Evolutionary conservation across 2,797 vertebrate species (phyloP), one percentile per base, ranked within the genome.

Genomic region (Ficedula albicollis): DNA sequence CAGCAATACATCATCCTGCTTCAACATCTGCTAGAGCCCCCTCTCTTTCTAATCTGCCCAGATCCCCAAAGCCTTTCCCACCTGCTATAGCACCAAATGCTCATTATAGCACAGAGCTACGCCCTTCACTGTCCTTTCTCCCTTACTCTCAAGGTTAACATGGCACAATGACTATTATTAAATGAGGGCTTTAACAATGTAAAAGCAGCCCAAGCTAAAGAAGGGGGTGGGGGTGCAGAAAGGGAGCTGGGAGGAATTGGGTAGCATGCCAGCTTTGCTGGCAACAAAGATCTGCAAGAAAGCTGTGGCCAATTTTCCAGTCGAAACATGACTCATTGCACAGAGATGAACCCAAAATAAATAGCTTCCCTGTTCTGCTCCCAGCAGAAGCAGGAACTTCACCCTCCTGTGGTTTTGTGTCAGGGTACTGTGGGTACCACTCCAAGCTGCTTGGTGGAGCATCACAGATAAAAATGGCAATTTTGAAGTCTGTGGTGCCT

Each of bases 271-370:
- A 98, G 93, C 97, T 98, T 96, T 95, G 97, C 96, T 98, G 98
- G 98, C 97, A 98, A 93, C 95, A 97, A 92, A 98, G 97, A 97
- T 98, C 98, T 98, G 95, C 59, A 88, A 95, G 97, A 97, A 98
- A 98, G 97, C 98, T 92, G 92, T 96, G 98, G 98, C 98, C 98
- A 98, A 98, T 98, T 99, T 99, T 99, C 99, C 99, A 99, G 99
- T 98, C 91, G 98, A 99, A 99, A 99, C 98, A 99, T 99, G 99
- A 99, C 98, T 99, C 99, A 99, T 98, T 98, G 98, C 98, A 96
- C 98, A 99, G 98, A 99, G 99, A 99, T 99, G 98, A 97, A 97
- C 98, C 98, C 97, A 97, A 99, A 99, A 99, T 99, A 99, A 99
- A 99, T 98, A 99, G 98, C 98, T 98, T 99, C 98, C 98, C 98